phyloP scores from a whole-genome alignment of 2,113 vertebrate species.

The Perccottus glenii region DNA sequence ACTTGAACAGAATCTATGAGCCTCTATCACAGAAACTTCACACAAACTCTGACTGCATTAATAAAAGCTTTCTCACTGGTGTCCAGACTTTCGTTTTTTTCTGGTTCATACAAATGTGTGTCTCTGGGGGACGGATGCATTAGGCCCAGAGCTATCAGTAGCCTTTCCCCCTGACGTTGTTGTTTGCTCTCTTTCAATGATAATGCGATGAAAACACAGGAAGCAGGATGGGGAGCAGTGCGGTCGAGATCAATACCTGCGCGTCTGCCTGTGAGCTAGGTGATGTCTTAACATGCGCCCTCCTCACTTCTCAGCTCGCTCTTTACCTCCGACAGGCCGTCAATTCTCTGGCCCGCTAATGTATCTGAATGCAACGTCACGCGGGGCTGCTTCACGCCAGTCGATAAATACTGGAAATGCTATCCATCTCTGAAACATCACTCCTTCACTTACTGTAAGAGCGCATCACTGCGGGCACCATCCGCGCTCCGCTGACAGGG shows the following conservation, averaged over 20 bases:
- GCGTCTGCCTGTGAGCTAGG: slow-evolving; percentile 45
- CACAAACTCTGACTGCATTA: not conserved
- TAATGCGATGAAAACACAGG: slow-evolving; percentile 76
- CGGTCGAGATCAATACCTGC: slow-evolving; percentile 67
- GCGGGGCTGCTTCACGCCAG: slow-evolving; percentile 59
- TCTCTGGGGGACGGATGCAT: slow-evolving; percentile 47
- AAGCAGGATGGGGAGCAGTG: slow-evolving; percentile 56
- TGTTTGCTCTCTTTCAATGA: slow-evolving; percentile 72
- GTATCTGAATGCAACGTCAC: slow-evolving; percentile 74
- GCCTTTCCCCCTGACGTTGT: slow-evolving; percentile 62
- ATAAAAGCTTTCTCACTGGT: not conserved
- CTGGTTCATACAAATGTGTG: slow-evolving; percentile 36
- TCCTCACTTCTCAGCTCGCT: slow-evolving; percentile 45
- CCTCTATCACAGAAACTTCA: not conserved
- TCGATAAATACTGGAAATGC: slow-evolving; percentile 81
- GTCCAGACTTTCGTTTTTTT: slow-evolving; percentile 38
- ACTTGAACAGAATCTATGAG: not conserved
- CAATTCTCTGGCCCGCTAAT: slow-evolving; percentile 73
- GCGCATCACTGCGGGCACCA: slow-evolving; percentile 64
- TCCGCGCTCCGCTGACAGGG: slow-evolving; percentile 61
- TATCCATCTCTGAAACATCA: slow-evolving; percentile 82
- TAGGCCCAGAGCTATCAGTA: slow-evolving; percentile 50
- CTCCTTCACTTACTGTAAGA: slow-evolving; percentile 82
- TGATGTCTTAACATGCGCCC: slow-evolving; percentile 66
- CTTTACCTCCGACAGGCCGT: slow-evolving; percentile 50